phyloP scores from a whole-genome alignment of 1,140 invertebrate genomes.

The Euura lappo region DNA sequence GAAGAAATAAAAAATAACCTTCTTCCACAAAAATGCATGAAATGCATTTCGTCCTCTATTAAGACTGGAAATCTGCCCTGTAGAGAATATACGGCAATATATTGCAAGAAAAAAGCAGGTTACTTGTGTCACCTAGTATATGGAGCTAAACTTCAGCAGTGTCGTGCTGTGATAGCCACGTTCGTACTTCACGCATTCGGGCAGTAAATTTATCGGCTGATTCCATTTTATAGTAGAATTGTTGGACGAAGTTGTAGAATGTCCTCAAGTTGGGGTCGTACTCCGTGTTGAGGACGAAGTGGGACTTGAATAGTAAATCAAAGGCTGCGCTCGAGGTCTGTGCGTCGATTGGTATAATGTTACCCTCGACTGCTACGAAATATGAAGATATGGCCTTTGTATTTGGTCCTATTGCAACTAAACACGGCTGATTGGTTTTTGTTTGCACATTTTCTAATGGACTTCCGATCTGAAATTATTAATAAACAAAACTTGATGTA shows the following conservation, averaged over 20 bases:
- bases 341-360: slow-evolving; percentile 16
- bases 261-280: slow-evolving; percentile 10
- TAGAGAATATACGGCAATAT: too few species aligned
- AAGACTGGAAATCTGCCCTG: too few species aligned
- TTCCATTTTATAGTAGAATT: slow-evolving; percentile 17
- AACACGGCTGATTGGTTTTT: slow-evolving; percentile 15
- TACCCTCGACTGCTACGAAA: slow-evolving; percentile 14
- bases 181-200: slow-evolving; percentile 19
- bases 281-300: slow-evolving; percentile 18
- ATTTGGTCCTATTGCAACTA: slow-evolving; percentile 19
- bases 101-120: too few species aligned
- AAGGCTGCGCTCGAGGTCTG: slow-evolving; percentile 11
- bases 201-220: not conserved
- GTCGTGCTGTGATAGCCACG: slow-evolving; percentile 15
- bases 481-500: not conserved
- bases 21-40: too few species aligned
- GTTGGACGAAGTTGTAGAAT: slow-evolving; percentile 17
- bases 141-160: not conserved
- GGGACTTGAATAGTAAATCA: slow-evolving; percentile 16
- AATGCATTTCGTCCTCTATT: too few species aligned
- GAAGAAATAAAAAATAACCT: too few species aligned
- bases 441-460: slow-evolving; percentile 11
- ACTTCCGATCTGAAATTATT: slow-evolving; percentile 16
- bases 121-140: too few species aligned
- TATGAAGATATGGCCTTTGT: slow-evolving; percentile 16